Evolutionary conservation across 2,797 vertebrate genomes (phyloP).

Genomic region (Sebastes oblongus): DNA sequence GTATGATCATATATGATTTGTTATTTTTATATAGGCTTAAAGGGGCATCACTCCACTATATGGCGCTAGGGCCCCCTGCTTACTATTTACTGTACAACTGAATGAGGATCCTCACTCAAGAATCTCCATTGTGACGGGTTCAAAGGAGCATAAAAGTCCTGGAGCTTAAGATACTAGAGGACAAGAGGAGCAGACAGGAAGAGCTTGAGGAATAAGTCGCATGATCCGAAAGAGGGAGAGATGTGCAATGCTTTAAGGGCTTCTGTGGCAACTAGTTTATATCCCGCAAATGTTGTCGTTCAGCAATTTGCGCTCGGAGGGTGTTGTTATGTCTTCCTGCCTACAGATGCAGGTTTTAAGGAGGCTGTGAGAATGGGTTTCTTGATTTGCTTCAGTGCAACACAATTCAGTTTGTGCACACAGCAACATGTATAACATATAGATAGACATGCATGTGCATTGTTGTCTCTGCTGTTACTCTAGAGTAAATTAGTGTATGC

Average conservation of each 20-base stretch:
- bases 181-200: background rate
- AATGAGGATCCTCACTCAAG: background rate
- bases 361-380: background rate
- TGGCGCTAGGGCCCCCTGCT: background rate
- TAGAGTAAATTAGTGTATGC: background rate
- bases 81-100: background rate
- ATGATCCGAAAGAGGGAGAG: background rate
- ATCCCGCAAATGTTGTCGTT: conserved; percentile 10
- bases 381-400: background rate
- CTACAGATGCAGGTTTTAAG: conserved; percentile 10
- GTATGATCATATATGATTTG: background rate
- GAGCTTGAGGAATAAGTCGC: conserved; percentile 17
- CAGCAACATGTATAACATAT: background rate
- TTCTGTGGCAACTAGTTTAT: background rate
- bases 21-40: background rate
- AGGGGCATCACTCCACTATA: too few relatives aligned
- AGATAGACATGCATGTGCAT: background rate
- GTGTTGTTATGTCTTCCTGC: background rate
- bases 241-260: background rate
- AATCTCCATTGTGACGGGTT: background rate
- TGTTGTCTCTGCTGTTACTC: background rate
- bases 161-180: background rate
- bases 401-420: background rate
- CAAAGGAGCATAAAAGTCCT: conserved; percentile 13
- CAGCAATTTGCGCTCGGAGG: background rate